These are phyloP conservation scores for Lagenorhynchus albirostris DNA, from an alignment of 2,113 vertebrate species.

Conservation along the genomic window DNA sequence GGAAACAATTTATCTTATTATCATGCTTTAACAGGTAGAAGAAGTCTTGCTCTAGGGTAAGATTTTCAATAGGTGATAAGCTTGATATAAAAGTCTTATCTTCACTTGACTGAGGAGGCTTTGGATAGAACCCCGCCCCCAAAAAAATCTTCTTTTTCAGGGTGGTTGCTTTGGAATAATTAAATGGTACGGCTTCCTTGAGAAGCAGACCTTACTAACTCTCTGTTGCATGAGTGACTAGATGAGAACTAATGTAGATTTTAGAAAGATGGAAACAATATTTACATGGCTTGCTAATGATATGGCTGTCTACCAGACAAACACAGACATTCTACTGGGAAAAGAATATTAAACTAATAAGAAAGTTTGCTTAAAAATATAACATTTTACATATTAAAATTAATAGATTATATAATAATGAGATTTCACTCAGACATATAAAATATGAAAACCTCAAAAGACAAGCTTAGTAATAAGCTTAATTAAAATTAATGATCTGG, in stretches of 20 bases:
- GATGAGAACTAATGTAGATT: neutral
- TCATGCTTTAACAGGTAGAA: neutral
- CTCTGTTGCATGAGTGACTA: neutral
- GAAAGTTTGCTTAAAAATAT: neutral
- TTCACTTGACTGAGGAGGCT: neutral
- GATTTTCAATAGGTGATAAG: neutral
- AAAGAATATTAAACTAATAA: neutral
- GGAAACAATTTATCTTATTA: neutral
- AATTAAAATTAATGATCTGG: conserved; percentile 37
- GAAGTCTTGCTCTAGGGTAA: neutral
- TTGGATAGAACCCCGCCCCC: neutral
- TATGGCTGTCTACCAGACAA: neutral
- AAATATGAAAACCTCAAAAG: neutral
- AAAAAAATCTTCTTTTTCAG: neutral
- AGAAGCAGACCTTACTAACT: neutral
- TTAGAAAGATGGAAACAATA: neutral
- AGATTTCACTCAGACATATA: neutral
- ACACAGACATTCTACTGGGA: neutral
- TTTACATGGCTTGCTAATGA: neutral
- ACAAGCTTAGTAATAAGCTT: neutral
- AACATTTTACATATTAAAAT: neutral
- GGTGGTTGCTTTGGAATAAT: neutral
- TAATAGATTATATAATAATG: neutral
- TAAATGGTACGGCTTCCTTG: neutral
- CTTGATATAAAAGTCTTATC: neutral